phyloP scores from a whole-genome alignment of 2,797 vertebrate species.

The Merluccius polli region DNA sequence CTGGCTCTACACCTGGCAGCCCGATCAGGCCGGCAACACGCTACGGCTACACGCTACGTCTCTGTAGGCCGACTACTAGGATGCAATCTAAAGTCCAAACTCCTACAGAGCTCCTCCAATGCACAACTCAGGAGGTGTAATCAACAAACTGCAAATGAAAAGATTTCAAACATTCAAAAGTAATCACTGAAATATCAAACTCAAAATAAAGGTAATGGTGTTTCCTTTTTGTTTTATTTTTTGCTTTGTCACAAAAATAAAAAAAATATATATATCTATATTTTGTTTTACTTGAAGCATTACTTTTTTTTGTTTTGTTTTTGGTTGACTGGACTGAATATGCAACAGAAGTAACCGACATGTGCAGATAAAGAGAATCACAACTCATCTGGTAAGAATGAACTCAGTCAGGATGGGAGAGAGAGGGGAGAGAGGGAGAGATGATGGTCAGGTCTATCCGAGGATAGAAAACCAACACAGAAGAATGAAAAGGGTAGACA shows the following conservation, averaged over 20 bases:
- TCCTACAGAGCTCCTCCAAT: conserved; percentile 70
- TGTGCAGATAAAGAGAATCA: conserved; percentile 80
- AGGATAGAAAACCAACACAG: conserved; percentile 75
- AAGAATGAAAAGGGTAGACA: conserved; percentile 71
- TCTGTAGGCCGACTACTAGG: not conserved
- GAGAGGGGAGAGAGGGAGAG: conserved; percentile 69
- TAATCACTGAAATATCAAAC: conserved; percentile 71
- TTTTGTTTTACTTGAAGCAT: conserved; percentile 49
- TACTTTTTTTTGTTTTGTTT: conserved; percentile 60
- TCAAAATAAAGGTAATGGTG: conserved; percentile 76
- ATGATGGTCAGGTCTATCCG: conserved; percentile 74
- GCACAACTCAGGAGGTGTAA: conserved; percentile 74
- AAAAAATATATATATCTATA: conserved; percentile 17
- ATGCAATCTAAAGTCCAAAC: conserved; percentile 60
- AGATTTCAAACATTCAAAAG: conserved; percentile 71
- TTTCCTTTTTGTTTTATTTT: conserved; percentile 39
- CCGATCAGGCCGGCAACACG: conserved; percentile 56
- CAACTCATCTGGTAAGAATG: conserved; percentile 80
- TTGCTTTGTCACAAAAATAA: conserved; percentile 6
- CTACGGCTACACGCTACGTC: not conserved
- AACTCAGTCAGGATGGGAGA: conserved; percentile 80
- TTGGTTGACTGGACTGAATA: conserved; percentile 74
- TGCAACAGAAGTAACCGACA: conserved; percentile 81
- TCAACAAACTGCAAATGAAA: conserved; percentile 74
- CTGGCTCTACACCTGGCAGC: conserved; percentile 64